phyloP scores from a whole-genome alignment of 2,888 invertebrate genomes.

The Erebia ligea region DNA sequence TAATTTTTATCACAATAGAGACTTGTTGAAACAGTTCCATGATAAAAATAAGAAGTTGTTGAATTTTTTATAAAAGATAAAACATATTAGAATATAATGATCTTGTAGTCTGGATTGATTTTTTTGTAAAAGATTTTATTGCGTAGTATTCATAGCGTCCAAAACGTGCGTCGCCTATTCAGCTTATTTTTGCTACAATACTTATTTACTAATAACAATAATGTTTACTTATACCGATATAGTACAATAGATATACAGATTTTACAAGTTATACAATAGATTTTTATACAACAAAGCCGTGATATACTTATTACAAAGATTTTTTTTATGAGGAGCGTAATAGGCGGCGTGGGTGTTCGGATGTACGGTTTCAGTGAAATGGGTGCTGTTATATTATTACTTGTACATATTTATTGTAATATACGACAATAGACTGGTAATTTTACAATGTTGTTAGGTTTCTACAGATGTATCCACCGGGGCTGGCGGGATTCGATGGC shows the following conservation, averaged over 20 bases:
- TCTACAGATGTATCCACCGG: constrained; percentile 76
- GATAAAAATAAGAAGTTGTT: constrained; percentile 80
- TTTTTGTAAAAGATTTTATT: constrained; percentile 81
- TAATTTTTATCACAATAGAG: constrained; percentile 75
- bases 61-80: constrained; percentile 81
- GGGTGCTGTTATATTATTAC: constrained; percentile 80
- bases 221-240: constrained; percentile 67
- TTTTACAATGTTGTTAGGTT: constrained; percentile 81
- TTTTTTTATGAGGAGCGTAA: constrained; percentile 60
- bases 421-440: constrained; percentile 82
- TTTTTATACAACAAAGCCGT: constrained; percentile 71
- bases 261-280: constrained; percentile 67
- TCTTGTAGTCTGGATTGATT: constrained; percentile 83
- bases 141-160: constrained; percentile 53
- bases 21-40: constrained; percentile 81
- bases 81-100: constrained; percentile 78
- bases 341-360: constrained; percentile 62
- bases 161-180: constrained; percentile 63
- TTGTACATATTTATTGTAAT: constrained; percentile 82
- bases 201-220: constrained; percentile 70
- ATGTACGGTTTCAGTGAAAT: constrained; percentile 71
- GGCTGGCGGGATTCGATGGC: constrained; percentile 51
- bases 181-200: constrained; percentile 78
- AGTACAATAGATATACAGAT: constrained; percentile 69
- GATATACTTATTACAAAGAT: constrained; percentile 65